Base-by-base conservation (phyloP, 2,113 vertebrate genomes). In the Corythornis cristatus region DNA sequence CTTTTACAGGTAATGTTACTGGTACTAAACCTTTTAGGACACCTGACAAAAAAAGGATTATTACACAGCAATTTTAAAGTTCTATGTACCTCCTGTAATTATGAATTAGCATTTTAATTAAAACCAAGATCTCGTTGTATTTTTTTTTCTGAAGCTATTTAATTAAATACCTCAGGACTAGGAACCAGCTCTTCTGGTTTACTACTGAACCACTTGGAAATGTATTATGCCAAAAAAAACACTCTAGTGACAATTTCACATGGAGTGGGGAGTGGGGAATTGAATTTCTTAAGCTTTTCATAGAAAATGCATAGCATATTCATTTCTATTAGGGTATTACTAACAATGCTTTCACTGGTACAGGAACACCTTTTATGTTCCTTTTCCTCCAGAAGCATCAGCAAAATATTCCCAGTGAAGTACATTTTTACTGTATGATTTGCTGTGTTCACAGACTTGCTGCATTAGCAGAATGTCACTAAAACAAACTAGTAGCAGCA, bases 41-140 rank as follows among this genome's bases (percentile, higher is more conserved):
- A 85, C 53, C 54, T 65, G 50, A 92, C 56, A 92, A 75, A 56
- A 91, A 73, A 40, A 1, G 3, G 45, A 82, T 72, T 58, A 89
- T 82, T 53, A 28, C 28, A 75, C 31, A 73, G 57, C 72, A 75
- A 85, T 53, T 60, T 78, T 67, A 71, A 86, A 64, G 35, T 86
- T 37, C 17, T 28, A 46, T 19, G 7, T 84, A 12, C 19, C 56
- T 90, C 45, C 85, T 84, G 74, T 91, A 89, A 88, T 93, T 91
- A 93, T 35, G 23, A 88, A 89, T 83, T 86, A 80, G 22, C 58
- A 75, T 95, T 93, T 94, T 86, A 94, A 94, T 93, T 93, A 83
- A 85, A 79, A 31, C 10, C 66, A 91, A 82, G 46, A 73, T 82
- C 15, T 2, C 31, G 56, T 57, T 84, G 65, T 88, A 82, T n/a